These are phyloP conservation scores for Leptodirus hochenwartii DNA, from an alignment of 2,888 invertebrate genomes.

Conservation along the genomic window DNA sequence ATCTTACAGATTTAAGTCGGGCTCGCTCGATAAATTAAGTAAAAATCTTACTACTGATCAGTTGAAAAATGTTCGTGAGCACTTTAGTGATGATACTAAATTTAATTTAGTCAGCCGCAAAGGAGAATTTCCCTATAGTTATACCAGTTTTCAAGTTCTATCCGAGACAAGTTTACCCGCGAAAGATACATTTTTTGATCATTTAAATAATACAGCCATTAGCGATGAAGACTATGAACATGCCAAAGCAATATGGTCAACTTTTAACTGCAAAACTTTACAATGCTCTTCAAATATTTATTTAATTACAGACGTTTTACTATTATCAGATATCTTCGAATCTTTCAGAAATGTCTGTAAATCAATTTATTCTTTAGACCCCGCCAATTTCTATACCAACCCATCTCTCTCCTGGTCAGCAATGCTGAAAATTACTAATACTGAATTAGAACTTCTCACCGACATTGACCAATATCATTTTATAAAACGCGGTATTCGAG, in stretches of 20 bases:
- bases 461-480: conserved; percentile 17
- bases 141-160: conserved; percentile 1
- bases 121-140: no score
- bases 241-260: no score
- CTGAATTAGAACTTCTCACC: conserved; percentile 17
- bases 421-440: conserved; percentile 16
- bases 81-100: no score
- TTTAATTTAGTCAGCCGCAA: no score
- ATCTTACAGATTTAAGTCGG: no score
- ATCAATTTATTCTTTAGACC: conserved; percentile 2
- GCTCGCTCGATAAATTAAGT: no score
- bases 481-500: conserved; percentile 17
- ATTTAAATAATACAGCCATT: neutral
- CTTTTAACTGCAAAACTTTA: no score
- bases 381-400: conserved; percentile 1
- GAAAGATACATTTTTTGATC: neutral
- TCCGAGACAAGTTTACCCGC: conserved; percentile 1
- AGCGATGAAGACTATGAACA: no score
- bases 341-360: conserved; percentile 3
- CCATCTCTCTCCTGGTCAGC: conserved; percentile 3
- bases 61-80: no score
- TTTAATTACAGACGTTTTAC: no score
- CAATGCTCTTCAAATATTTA: no score
- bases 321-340: conserved; percentile 4
- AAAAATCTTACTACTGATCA: no score